These are phyloP conservation scores for Coregonus suidteri DNA, from an alignment of 2,797 vertebrate genomes.

Conservation along the genomic window DNA sequence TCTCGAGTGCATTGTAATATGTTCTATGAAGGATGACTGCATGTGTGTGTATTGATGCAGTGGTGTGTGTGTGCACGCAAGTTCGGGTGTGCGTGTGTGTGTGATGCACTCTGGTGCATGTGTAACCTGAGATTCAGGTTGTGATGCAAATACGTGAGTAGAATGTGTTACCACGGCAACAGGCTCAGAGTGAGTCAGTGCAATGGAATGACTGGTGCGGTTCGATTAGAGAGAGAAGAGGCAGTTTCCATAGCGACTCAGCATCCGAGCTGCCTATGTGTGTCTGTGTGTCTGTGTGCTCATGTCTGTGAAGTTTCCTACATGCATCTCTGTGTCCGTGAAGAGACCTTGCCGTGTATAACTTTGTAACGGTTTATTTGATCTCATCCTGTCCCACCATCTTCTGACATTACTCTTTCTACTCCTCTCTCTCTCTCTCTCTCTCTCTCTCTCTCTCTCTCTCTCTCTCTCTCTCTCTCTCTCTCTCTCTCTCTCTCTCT, in stretches of 20 bases:
- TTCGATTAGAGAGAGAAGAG: slow-evolving; percentile 77
- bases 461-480: slow-evolving; percentile 32
- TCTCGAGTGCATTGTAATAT: not conserved
- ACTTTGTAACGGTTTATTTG: slow-evolving; percentile 51
- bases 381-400: slow-evolving; percentile 45
- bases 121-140: slow-evolving; percentile 82
- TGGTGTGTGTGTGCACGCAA: too few species aligned
- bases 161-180: slow-evolving; percentile 85
- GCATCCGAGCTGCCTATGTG: slow-evolving; percentile 79
- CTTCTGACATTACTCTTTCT: slow-evolving; percentile 30
- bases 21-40: not conserved
- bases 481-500: not conserved
- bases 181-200: slow-evolving; percentile 80
- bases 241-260: slow-evolving; percentile 84
- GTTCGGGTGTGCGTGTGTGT: slow-evolving; percentile 33
- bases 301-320: slow-evolving; percentile 54
- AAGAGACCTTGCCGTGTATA: slow-evolving; percentile 66
- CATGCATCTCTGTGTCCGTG: slow-evolving; percentile 68
- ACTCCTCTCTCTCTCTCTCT: too few species aligned
- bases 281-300: slow-evolving; percentile 38
- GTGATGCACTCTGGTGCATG: slow-evolving; percentile 66
- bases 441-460: not conserved
- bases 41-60: not conserved
- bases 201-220: slow-evolving; percentile 80
- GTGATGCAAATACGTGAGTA: slow-evolving; percentile 82